phyloP scores from a whole-genome alignment of 2,888 invertebrate genomes.

The Drosophila tripunctata region DNA sequence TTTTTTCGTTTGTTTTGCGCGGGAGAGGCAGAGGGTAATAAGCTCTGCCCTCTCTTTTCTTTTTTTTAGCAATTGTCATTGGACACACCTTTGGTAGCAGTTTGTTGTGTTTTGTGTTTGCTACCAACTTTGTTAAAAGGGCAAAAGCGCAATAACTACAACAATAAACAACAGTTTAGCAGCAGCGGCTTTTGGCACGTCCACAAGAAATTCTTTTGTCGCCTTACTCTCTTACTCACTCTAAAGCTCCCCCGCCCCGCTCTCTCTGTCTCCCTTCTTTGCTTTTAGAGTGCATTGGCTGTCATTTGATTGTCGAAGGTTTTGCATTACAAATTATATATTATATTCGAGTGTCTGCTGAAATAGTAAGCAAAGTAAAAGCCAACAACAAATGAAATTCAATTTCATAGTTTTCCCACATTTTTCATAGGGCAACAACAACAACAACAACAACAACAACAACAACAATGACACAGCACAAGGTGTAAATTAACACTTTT shows the following conservation, averaged over 20 bases:
- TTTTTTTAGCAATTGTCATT: slow-evolving; percentile 38
- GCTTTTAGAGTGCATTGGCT: slow-evolving; percentile 57
- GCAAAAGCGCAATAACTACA: slow-evolving; percentile 40
- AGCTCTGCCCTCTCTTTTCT: slow-evolving; percentile 33
- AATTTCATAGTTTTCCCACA: slow-evolving; percentile 82
- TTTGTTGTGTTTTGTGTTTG: slow-evolving; percentile 60
- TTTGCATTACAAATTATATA: slow-evolving; percentile 81
- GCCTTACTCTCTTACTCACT: background rate
- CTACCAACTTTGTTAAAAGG: slow-evolving; percentile 61
- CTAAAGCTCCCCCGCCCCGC: background rate
- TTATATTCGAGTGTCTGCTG: slow-evolving; percentile 60
- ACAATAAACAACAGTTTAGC: slow-evolving; percentile 59
- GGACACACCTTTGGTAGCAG: slow-evolving; percentile 58
- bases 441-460: slow-evolving; percentile 6
- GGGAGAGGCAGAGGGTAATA: no score
- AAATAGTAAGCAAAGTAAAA: slow-evolving; percentile 56
- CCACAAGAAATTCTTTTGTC: slow-evolving; percentile 77
- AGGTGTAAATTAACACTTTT: slow-evolving; percentile 78
- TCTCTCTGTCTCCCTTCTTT: background rate
- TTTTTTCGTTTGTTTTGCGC: slow-evolving; percentile 15
- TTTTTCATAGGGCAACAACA: slow-evolving; percentile 63
- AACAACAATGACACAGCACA: slow-evolving; percentile 49
- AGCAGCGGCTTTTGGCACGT: slow-evolving; percentile 53
- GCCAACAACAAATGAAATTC: slow-evolving; percentile 66
- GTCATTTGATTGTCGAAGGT: slow-evolving; percentile 78